These are phyloP conservation scores for Leucophenga montana DNA, from an alignment of 2,888 invertebrate genomes.

Conservation along the genomic window DNA sequence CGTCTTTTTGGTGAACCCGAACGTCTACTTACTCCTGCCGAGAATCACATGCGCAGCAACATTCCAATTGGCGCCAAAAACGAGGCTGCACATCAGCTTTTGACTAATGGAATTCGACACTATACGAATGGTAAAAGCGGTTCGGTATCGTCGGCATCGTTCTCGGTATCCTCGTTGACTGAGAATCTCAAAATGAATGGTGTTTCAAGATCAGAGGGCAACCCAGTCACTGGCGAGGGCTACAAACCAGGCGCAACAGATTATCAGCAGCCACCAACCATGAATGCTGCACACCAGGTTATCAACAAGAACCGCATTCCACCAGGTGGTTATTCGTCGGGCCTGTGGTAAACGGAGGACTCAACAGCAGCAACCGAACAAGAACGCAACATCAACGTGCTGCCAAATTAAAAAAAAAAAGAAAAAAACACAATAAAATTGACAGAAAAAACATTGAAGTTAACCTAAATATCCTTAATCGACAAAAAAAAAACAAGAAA, in stretches of 20 bases:
- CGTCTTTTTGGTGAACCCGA: constrained; percentile 76
- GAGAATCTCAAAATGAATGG: constrained; percentile 71
- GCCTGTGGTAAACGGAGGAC: constrained; percentile 72
- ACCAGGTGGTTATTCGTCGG: constrained; percentile 73
- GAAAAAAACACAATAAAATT: no score
- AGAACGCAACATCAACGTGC: no score
- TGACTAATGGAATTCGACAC: constrained; percentile 66
- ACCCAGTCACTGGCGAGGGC: constrained; percentile 76
- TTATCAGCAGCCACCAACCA: constrained; percentile 63
- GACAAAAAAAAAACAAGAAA: no score
- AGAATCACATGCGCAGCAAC: no score
- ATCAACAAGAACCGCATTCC: constrained; percentile 74
- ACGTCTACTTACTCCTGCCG: constrained; percentile 74
- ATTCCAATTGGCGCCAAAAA: constrained; percentile 73
- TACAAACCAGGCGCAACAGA: no score
- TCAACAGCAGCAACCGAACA: not conserved
- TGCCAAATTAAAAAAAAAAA: no score
- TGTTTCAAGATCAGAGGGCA: constrained; percentile 74
- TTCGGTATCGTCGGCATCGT: constrained; percentile 69
- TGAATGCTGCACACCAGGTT: constrained; percentile 71
- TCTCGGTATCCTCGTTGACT: constrained; percentile 71
- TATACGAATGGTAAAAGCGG: constrained; percentile 68
- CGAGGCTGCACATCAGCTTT: constrained; percentile 62
- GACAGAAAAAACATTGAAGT: no score
- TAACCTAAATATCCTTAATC: no score